Percentiles rank a stretch among this genome's conserved stretches.
These are phyloP conservation scores for Psephotus haematonotus DNA, from an alignment of 2,113 vertebrate species.

Conservation along the genomic window DNA sequence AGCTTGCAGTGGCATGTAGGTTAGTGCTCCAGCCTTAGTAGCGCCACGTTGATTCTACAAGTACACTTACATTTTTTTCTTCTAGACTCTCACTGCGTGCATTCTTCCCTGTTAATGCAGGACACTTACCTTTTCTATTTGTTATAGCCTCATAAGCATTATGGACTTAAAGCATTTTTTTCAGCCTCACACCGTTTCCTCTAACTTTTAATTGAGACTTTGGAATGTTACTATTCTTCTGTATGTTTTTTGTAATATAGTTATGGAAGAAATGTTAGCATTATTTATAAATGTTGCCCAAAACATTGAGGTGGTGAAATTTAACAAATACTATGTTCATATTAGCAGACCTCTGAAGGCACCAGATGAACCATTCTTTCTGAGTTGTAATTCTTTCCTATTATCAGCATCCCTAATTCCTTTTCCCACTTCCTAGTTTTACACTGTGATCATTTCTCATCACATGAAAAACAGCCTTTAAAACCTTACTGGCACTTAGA, in stretches of 20 bases:
- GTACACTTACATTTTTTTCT: not conserved
- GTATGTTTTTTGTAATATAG: too few relatives aligned
- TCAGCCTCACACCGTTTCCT: not conserved
- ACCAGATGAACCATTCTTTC: not conserved
- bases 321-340: not conserved
- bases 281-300: too few relatives aligned
- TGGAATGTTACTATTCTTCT: too few relatives aligned
- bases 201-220: not conserved
- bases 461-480: not conserved
- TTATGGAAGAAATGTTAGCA: too few relatives aligned
- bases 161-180: not conserved
- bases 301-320: not conserved
- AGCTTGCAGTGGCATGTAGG: not conserved
- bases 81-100: not conserved
- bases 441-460: not conserved
- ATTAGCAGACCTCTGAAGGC: not conserved
- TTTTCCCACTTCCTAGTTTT: not conserved
- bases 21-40: not conserved
- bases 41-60: not conserved
- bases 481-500: accelerated
- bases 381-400: not conserved
- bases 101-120: not conserved
- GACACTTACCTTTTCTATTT: not conserved
- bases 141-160: not conserved
- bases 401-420: not conserved